A percentile compares a stretch with the other conserved stretches of the same genome.
Conservation (phyloP, 2,113 vertebrate species). For the Sciurus niger region DNA sequence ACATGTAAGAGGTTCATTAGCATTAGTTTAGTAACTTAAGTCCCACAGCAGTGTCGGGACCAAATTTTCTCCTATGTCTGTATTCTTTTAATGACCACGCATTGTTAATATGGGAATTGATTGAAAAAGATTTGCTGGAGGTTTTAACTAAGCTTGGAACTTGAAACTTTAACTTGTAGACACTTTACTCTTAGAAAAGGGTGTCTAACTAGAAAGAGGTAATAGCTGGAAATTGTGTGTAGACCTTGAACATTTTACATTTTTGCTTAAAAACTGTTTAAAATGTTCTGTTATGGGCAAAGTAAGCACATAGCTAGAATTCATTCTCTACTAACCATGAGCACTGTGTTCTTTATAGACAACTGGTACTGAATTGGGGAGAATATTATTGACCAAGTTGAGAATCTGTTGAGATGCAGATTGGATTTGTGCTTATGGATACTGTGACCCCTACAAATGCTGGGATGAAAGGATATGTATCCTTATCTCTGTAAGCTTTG, state of each 20-base stretch:
- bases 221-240: background rate
- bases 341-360: background rate
- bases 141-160: constrained; percentile 5
- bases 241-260: background rate
- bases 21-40: background rate
- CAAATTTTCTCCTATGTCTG: background rate
- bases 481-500: too few species aligned
- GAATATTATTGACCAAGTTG: background rate
- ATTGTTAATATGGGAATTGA: background rate
- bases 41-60: background rate
- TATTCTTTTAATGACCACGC: background rate
- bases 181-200: background rate
- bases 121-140: background rate
- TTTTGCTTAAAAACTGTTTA: background rate
- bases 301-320: background rate
- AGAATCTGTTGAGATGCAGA: background rate
- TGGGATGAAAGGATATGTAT: too few species aligned
- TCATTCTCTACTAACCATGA: background rate
- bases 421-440: background rate
- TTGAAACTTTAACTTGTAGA: background rate
- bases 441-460: background rate
- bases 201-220: background rate
- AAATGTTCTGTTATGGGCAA: background rate
- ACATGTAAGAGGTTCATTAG: background rate
- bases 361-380: background rate